Base-by-base conservation (phyloP, 2,888 invertebrate genomes). In the Helleia helle region DNA sequence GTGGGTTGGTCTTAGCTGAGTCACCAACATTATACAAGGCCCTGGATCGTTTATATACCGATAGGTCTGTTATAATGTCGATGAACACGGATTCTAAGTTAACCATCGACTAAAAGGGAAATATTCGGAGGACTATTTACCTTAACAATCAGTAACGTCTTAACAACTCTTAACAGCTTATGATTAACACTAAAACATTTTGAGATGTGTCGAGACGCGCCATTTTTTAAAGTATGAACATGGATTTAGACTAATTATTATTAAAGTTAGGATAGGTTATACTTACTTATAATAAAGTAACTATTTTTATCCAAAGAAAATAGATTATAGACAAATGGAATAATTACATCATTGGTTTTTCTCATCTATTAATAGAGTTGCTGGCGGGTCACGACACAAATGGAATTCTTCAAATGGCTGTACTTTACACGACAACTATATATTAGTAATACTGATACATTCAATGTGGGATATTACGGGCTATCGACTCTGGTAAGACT, bases 361-460 rank as follows among this genome's bases (percentile, higher is more conserved):
- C 5, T 18, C 5, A 18, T 18, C 4, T 18, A n/a, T n/a, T n/a
- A 18, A 18, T 5, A 18, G 6, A 8, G 22, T 3, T 15, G 15
- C 22, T 22, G 34, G 18, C 34, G 34, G 6, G 34, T 12, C 34
- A 11, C 22, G 34, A 18, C 34, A 34, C 34, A 34, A n/a, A n/a
- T 11, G 11, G 5, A 4, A 11, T 18, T 11, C 34, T 34, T 7
- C 3, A 31, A 31, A 49, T 38, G 43, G 46, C 28, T 43, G 44
- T 34, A 49, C 41, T 47, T 44, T 40, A 59, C 55, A 60, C 55
- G 43, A 47, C 58, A 34, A 22, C 11, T 63, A 62, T 65, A 15
- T 65, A 61, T 1, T 62, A 61, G 61, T 73, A 76, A 76, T 77
- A 79, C 71, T 79, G 74, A 62, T 49, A 58, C 62, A 52, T 56